Evolutionary conservation across 2,113 vertebrate species (phyloP), one percentile per base, ranked within the genome.

Genomic region (Copsychus sechellarum): DNA sequence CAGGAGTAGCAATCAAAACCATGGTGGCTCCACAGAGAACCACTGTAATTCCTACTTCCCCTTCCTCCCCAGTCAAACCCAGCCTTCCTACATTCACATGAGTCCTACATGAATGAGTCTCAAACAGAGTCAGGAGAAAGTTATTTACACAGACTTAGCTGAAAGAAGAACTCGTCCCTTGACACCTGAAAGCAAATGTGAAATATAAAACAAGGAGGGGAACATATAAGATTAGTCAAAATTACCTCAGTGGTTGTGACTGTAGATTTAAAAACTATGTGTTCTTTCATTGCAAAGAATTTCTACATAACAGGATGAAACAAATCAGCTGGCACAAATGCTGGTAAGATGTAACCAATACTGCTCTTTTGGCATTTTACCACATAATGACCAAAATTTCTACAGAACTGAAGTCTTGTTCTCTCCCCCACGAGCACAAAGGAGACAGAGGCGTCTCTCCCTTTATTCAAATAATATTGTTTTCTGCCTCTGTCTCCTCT

Each of bases 321-420:
- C 13, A 40, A 48, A 82, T 64, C 9, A 31, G 40, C 10, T 31
- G 28, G 3, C 58, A 45, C 16, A 61, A 57, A 73, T 2, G 8
- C 25, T 29, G 16, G 9, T 58, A 74, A 48, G 5, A 8, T 33
- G 7, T 12, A 67, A 40, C 29, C 36, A 70, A 6, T 24, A 7
- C 18, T 54, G 20, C 11, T 62, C 9, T 10, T 20, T 56, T 62
- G 67, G 40, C 45, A 65, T 48, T 12, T 14, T 16, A 48, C 4
- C 31, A 56, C 0, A 0, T 24, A 58, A n/a, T 4, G 0, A 10
- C 33, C 1, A 2, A 60, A 65, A 71, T 36, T 14, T 14, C 53
- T 42, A 45, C 11, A 42, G 6, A 82, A 6, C 19, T 12, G 4
- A 23, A 86, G 17, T 11, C 22, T 45, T 74, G 9, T 18, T 64